Evolutionary conservation across 2,888 invertebrate genomes (phyloP).

Genomic region (Hypolimnas misippus): DNA sequence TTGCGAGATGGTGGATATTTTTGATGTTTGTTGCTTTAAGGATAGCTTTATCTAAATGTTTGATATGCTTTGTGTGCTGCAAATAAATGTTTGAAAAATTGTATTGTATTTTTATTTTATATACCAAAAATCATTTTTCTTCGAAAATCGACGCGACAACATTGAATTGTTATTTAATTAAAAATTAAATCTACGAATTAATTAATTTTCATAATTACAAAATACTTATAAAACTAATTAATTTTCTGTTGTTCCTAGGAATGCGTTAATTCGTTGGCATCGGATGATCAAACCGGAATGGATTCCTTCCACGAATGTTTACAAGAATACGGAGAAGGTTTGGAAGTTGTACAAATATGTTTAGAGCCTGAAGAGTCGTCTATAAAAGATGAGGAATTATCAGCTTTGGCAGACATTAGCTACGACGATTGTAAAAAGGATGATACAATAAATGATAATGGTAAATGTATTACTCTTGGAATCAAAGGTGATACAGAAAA

Average conservation of each 20-base stretch:
- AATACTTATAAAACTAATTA: no score
- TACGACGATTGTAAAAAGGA: slow-evolving; percentile 67
- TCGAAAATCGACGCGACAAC: not conserved
- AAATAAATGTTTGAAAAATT: slow-evolving; percentile 57
- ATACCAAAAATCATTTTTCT: not conserved
- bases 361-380: slow-evolving; percentile 84
- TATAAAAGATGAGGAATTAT: slow-evolving; percentile 79
- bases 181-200: no score
- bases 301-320: slow-evolving; percentile 87
- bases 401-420: slow-evolving; percentile 74
- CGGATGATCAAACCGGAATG: slow-evolving; percentile 86
- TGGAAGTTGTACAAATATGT: slow-evolving; percentile 86
- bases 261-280: slow-evolving; percentile 82
- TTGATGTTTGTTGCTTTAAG: slow-evolving; percentile 39
- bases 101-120: slow-evolving; percentile 40
- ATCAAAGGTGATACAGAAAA: slow-evolving; percentile 54
- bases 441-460: slow-evolving; percentile 47
- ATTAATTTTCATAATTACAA: no score
- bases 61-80: slow-evolving; percentile 62
- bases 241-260: slow-evolving; percentile 68
- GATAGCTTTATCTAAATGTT: slow-evolving; percentile 34
- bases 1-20: slow-evolving; percentile 46
- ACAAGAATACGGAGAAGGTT: slow-evolving; percentile 86
- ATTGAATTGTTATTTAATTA: no score
- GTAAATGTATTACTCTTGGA: slow-evolving; percentile 37